These are phyloP conservation scores for Drosophila guanche DNA, from an alignment of 1,140 invertebrate genomes.

Conservation along the genomic window DNA sequence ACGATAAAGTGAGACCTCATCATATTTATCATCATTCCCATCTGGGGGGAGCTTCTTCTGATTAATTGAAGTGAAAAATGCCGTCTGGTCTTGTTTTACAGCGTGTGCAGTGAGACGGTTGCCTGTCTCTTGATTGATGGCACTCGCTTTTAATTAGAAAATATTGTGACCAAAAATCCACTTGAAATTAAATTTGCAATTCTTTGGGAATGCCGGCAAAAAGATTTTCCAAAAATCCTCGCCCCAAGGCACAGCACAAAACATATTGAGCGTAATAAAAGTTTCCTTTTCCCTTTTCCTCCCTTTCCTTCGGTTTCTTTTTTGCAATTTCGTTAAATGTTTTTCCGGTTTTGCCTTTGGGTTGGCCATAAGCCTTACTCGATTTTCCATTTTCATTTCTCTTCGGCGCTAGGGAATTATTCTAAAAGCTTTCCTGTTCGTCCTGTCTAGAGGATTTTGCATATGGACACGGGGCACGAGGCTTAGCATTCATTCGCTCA, in stretches of 20 bases:
- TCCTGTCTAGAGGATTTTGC: conserved; percentile 26
- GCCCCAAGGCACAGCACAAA: conserved; percentile 16
- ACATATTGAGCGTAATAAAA: conserved; percentile 50
- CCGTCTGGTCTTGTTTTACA: conserved; percentile 19
- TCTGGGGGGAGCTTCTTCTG: conserved; percentile 22
- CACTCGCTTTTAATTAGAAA: conserved; percentile 72
- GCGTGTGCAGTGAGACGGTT: too few relatives aligned
- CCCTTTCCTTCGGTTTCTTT: neutral
- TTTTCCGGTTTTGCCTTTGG: conserved; percentile 47
- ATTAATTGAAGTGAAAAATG: conserved; percentile 75
- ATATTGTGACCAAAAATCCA: conserved; percentile 47
- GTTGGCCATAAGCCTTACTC: conserved; percentile 33
- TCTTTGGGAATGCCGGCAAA: neutral
- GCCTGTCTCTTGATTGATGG: conserved; percentile 51
- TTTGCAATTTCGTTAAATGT: conserved; percentile 65
- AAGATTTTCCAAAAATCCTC: conserved; percentile 6
- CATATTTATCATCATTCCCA: conserved; percentile 13
- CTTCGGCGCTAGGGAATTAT: conserved; percentile 41
- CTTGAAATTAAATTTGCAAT: conserved; percentile 58
- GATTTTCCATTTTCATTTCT: conserved; percentile 44
- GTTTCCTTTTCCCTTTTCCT: conserved; percentile 13
- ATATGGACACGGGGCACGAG: conserved; percentile 29
- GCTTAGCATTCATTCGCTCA: neutral
- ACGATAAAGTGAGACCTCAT: conserved; percentile 51
- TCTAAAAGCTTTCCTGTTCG: conserved; percentile 59